Evolutionary conservation across 2,797 vertebrate genomes (phyloP).

Genomic region (Urophycis tenuis): DNA sequence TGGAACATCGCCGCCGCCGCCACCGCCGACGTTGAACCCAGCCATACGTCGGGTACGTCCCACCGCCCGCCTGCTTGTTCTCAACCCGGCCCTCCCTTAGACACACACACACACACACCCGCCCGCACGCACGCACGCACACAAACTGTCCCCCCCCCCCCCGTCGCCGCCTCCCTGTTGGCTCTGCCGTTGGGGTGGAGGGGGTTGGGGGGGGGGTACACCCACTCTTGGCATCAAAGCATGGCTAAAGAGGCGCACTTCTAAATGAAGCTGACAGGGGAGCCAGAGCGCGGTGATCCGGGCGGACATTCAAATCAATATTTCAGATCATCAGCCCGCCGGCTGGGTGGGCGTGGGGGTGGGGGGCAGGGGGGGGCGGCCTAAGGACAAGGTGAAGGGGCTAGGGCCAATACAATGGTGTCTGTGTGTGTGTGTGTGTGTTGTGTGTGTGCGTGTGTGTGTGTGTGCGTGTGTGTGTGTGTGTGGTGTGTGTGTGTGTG

Average conservation of each 20-base stretch:
- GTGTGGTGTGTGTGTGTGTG: constrained; percentile 4
- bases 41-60: no score
- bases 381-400: constrained; percentile 23
- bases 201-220: neutral
- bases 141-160: no score
- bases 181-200: constrained; percentile 39
- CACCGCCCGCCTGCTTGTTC: neutral
- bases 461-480: constrained; percentile 22
- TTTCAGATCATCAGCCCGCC: constrained; percentile 66
- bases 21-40: neutral
- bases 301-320: constrained; percentile 75
- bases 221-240: constrained; percentile 54
- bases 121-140: neutral
- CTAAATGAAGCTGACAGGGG: constrained; percentile 68
- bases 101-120: neutral
- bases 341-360: constrained; percentile 47
- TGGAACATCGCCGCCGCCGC: no score
- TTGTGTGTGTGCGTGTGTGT: neutral
- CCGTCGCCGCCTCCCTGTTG: constrained; percentile 14
- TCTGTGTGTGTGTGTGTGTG: neutral
- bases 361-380: constrained; percentile 13
- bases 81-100: neutral
- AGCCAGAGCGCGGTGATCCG: constrained; percentile 61
- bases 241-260: constrained; percentile 48
- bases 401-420: constrained; percentile 18